Base-by-base conservation (phyloP, 2,888 invertebrate genomes). In the Ctena decussata region DNA sequence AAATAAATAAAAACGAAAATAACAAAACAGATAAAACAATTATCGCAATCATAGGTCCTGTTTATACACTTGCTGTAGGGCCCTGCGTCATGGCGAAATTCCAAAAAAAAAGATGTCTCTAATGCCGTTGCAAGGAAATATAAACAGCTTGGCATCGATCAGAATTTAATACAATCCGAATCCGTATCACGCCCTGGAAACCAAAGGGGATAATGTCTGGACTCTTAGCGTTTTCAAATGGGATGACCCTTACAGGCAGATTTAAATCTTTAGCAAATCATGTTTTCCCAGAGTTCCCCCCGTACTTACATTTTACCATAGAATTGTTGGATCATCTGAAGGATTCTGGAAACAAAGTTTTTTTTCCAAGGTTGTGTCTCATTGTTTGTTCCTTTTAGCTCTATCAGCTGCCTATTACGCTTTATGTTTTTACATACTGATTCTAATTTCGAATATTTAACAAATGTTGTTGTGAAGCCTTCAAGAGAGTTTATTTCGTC, bases 211-310 rank as follows among this genome's bases (percentile, higher is more conserved):
- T 44, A 27, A 72, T 41, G 24, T 72, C 72, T 1, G 39, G 24
- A 0, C 41, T 41, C 2, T 72, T 72, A 1, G 18, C 72, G 27
- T 72, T 72, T 6, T 35, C 30, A 11, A 72, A 37, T 39, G 30
- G 0, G 0, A 41, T 41, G 6, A 41, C 72, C 12, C 46, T 21
- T 12, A 0, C 6, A 30, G 35, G 12, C 0, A 39, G n/a, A 0
- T 8, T n/a, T 0, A 57, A 24, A 21, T 24, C 57, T 8, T 76
- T n/a, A 0, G 0, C n/a, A 0, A 76, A 37, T 32, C 35, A 60
- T 60, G 76, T 76, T n/a, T 76, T 76, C n/a, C 76, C 76, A 0
- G 32, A 37, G 35, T 60, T n/a, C n/a, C n/a, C n/a, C n/a, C n/a
- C n/a, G 32, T 21, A 37, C 21, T 76, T 60, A 5, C 24, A 27